A percentile compares a stretch with the other conserved stretches of the same genome.
These are phyloP conservation scores for Bujurquina vittata DNA, from an alignment of 2,113 vertebrate genomes.

Conservation along the genomic window DNA sequence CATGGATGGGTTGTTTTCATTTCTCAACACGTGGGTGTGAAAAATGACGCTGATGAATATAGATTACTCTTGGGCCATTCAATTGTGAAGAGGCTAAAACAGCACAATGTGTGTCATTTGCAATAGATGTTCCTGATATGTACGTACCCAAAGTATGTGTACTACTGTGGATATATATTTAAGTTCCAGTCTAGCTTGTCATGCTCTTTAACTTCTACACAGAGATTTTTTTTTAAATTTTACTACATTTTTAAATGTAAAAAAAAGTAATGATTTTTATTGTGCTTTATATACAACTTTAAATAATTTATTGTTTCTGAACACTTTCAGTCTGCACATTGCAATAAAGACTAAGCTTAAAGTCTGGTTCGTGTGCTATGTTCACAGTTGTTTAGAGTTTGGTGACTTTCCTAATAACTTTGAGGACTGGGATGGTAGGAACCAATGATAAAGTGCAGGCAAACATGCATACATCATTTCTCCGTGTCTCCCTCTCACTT, in stretches of 20 bases:
- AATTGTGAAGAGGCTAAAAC: background rate
- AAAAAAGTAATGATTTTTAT: background rate
- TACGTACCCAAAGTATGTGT: background rate
- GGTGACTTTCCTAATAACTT: slow-evolving; percentile 63
- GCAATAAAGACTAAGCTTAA: background rate
- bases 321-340: background rate
- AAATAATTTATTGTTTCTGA: background rate
- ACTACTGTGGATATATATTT: background rate
- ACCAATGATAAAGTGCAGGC: slow-evolving; percentile 42
- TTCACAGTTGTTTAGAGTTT: slow-evolving; percentile 12
- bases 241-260: background rate
- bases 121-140: background rate
- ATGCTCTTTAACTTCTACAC: no score
- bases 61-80: slow-evolving; percentile 3
- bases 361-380: background rate
- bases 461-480: slow-evolving; percentile 49
- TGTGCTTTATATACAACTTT: background rate
- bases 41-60: background rate
- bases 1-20: background rate
- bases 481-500: slow-evolving; percentile 30
- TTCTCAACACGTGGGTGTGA: background rate
- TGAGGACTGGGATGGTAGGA: slow-evolving; percentile 19
- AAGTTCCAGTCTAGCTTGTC: no score
- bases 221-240: rapidly evolving
- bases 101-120: background rate